Conservation (phyloP, 2,797 vertebrate genomes). For the Clarias laeviceps region DNA sequence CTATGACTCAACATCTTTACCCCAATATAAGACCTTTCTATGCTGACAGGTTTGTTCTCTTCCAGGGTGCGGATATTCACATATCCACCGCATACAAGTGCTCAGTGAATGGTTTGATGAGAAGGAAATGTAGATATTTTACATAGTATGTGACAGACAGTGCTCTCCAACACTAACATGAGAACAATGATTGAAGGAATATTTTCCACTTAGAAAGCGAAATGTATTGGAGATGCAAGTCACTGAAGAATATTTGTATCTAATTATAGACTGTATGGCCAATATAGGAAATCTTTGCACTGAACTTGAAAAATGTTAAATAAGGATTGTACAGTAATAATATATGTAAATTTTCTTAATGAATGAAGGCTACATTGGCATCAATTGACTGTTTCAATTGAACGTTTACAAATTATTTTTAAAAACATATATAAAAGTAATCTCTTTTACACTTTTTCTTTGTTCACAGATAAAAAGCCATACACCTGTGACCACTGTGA, state of each 20-base stretch:
- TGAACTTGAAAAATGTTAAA: not conserved
- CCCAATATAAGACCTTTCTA: not conserved
- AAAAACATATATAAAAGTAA: not conserved
- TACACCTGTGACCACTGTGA: conserved; percentile 79
- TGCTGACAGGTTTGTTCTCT: not conserved
- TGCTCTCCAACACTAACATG: not conserved
- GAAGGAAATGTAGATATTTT: not conserved
- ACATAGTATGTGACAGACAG: not conserved
- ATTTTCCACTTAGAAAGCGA: not conserved
- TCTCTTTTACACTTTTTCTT: not conserved
- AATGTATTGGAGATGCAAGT: not conserved
- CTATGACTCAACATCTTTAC: not conserved
- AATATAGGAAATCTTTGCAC: not conserved
- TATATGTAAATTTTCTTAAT: not conserved
- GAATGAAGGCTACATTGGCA: not conserved
- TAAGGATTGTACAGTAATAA: not conserved
- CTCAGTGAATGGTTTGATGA: not conserved
- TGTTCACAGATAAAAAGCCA: conserved; percentile 79
- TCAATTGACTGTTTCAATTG: not conserved
- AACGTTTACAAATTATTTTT: not conserved
- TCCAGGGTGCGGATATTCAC: not conserved
- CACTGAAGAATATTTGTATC: not conserved
- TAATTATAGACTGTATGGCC: not conserved
- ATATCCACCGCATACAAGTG: not conserved
- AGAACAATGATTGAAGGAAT: not conserved